These are phyloP conservation scores for Hypsopygia costalis DNA, from an alignment of 2,888 invertebrate genomes.

Conservation along the genomic window DNA sequence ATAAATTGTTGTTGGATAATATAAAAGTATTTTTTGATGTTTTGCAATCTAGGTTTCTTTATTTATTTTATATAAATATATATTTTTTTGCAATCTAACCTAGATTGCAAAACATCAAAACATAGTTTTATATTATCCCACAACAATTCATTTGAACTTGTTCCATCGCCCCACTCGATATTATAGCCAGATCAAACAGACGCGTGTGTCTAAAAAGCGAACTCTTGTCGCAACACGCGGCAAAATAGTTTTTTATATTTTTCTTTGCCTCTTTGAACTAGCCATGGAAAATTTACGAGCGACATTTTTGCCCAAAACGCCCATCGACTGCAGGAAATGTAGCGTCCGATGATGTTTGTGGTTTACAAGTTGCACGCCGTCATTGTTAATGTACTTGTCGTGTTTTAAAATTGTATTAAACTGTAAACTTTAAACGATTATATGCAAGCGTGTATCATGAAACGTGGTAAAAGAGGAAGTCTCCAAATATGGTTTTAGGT, in stretches of 20 bases:
- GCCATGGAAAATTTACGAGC: slow-evolving; percentile 7
- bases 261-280: slow-evolving; percentile 3
- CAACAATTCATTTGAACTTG: too few relatives aligned
- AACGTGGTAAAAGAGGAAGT: too few relatives aligned
- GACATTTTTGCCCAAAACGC: neutral
- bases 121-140: too few relatives aligned
- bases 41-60: too few relatives aligned
- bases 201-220: slow-evolving; percentile 37
- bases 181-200: neutral
- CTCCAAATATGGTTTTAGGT: too few relatives aligned
- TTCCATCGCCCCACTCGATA: neutral
- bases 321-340: slow-evolving; percentile 4
- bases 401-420: neutral
- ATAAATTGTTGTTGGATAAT: too few relatives aligned
- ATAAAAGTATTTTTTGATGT: too few relatives aligned
- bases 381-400: neutral
- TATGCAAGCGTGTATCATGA: too few relatives aligned
- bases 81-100: too few relatives aligned
- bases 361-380: neutral
- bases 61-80: too few relatives aligned
- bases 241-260: slow-evolving; percentile 4
- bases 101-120: too few relatives aligned
- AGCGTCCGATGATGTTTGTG: neutral
- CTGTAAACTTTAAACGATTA: too few relatives aligned
- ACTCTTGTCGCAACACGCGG: slow-evolving; percentile 27